Evolutionary conservation across 2,888 invertebrate species (phyloP), one percentile per base, ranked within the genome.

Genomic region (Gastrophysa polygoni): DNA sequence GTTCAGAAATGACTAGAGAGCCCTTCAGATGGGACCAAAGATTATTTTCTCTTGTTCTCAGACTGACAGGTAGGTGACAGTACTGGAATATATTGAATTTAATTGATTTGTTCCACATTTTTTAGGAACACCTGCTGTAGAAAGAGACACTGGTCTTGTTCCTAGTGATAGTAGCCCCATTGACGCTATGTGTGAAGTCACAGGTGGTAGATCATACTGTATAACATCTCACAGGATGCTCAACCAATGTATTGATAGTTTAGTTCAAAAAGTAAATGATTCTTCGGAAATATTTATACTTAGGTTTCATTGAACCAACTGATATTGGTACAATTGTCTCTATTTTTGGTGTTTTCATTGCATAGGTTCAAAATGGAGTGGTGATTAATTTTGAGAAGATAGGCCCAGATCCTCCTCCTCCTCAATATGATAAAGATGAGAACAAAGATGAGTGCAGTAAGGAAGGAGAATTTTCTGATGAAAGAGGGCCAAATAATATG

Each of bases 1-100:
- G 98, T 10, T 93, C 94, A 5, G 99, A 99, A 83, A 85, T 99
- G 80, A 98, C 98, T 2, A 89, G 95, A 74, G 98, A 99, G 82
- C 98, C 98, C n/a, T 99, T 98, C 82, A 89, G 99, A 69, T 99
- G 99, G 99, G 99, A 99, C 84, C 99, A 99, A 83, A 87, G 98
- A 72, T 85, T 99, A 64, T 99, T 98, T 84, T 94, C 97, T 1
- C 83, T 99, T 75, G 98, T 98, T 49, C 84, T 99, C 58, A 85
- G 96, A 66, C 85, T 98, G 79, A 91, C 96, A 56, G 81, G 80
- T 78, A 68, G 24, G 24, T 46, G n/a, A n/a, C n/a, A n/a, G n/a
- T n/a, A n/a, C n/a, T n/a, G n/a, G n/a, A n/a, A n/a, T n/a, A n/a
- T n/a, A n/a, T n/a, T n/a, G n/a, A n/a, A n/a, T n/a, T n/a, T n/a